A percentile compares a stretch with the other conserved stretches of the same genome.
phyloP scores from a whole-genome alignment of 30 jellyfish, hydroid and myxozoan species.

The Aurelia coerulea region DNA sequence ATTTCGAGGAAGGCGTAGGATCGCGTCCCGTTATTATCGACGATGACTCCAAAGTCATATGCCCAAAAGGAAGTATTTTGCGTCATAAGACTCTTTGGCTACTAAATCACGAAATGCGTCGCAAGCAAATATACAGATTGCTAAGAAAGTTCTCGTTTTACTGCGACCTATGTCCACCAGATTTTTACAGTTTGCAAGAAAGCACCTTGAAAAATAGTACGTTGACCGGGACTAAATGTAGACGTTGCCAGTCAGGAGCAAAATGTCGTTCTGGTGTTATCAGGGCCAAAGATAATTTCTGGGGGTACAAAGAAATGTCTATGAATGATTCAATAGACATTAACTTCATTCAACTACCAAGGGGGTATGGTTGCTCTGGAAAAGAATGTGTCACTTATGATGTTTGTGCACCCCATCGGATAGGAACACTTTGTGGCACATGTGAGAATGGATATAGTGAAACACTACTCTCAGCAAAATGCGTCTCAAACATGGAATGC shows the following conservation, averaged over 20 bases:
- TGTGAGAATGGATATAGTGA: constrained; percentile 1
- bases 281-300: neutral
- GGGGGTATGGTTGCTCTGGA: neutral
- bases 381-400: neutral
- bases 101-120: neutral
- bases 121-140: neutral
- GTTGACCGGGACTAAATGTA: neutral
- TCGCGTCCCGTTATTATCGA: neutral
- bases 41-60: neutral
- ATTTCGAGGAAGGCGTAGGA: neutral
- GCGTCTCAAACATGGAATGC: neutral
- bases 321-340: neutral
- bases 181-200: neutral
- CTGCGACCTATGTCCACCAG: neutral
- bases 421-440: neutral
- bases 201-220: neutral
- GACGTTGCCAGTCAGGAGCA: neutral
- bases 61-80: neutral
- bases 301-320: neutral
- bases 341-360: neutral
- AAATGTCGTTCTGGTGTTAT: neutral
- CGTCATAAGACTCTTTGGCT: too few species aligned
- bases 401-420: neutral
- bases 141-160: neutral
- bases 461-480: neutral